Evolutionary conservation across 2,113 vertebrate genomes (phyloP), one percentile per base, ranked within the genome.

Genomic region (Neofelis nebulosa): DNA sequence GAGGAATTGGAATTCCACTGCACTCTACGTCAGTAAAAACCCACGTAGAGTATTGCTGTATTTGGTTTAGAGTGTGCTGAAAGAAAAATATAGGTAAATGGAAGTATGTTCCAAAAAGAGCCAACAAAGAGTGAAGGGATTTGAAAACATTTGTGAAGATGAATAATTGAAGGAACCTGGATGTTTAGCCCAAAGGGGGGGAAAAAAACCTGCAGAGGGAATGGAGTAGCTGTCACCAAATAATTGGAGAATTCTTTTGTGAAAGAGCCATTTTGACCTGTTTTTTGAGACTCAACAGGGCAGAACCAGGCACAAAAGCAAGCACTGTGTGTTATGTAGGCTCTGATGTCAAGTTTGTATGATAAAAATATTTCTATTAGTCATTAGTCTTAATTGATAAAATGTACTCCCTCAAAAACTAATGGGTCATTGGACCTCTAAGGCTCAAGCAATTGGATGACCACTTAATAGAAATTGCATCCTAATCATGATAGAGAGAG

Each of bases 91-190:
- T 2, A 81, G 69, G 63, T 52, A 85, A 66, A 69, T 78, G 14
- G 14, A 95, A 82, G 14, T 15, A 48, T 73, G 19, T 91, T 91
- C 29, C 10, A 71, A 65, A 71, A 65, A 93, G 7, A 94, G 21
- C 55, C 41, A 91, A 19, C 13, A 48, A 21, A 45, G 52, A 94
- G 4, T 69, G 7, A 81, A 61, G 16, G 3, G 36, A 41, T 50
- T 92, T 93, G 36, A 79, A 74, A 95, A 88, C 81, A 50, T 79
- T 86, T 50, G 15, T 90, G 33, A 83, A 88, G 33, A 94, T 16
- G 13, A 83, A 55, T 89, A 80, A 80, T 10, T 45, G 38, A 94
- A 96, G 45, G 23, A 89, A 57, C 10, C 48, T 33, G 79, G 19
- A 69, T 90, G 16, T 92, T 68, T 31, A 93, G 74, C 21, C 41